Evolutionary conservation across 2,113 vertebrate genomes (phyloP).

Genomic region (Sterna hirundo): DNA sequence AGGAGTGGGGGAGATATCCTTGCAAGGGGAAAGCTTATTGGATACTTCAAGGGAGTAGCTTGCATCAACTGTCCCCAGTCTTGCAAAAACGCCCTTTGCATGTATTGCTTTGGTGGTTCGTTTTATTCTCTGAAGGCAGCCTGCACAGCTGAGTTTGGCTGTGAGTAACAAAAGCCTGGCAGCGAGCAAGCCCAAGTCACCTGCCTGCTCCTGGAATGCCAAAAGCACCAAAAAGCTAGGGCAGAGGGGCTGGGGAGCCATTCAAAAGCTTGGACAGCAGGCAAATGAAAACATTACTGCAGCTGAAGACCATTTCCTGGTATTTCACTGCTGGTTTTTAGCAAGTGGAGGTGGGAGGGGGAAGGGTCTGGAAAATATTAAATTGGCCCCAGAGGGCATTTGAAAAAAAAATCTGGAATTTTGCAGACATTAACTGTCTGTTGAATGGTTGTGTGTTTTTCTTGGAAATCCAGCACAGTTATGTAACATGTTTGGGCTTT

Average conservation of each 20-base stretch:
- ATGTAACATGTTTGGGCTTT: neutral
- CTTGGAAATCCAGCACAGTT: slow-evolving; percentile 1
- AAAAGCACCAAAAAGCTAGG: neutral
- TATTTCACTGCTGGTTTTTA: slow-evolving; percentile 33
- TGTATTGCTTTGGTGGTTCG: rapidly evolving
- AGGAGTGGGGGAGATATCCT: neutral
- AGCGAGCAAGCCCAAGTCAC: neutral
- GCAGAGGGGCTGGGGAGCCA: neutral
- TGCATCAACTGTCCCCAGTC: neutral
- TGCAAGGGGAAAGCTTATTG: neutral
- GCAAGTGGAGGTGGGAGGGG: neutral
- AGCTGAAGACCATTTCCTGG: slow-evolving; percentile 50
- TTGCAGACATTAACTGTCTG: neutral
- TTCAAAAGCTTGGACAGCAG: neutral
- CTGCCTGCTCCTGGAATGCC: neutral
- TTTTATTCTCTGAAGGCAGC: neutral
- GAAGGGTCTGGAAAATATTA: slow-evolving; percentile 48
- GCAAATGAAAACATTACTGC: slow-evolving; percentile 24
- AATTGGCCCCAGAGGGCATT: slow-evolving; percentile 4
- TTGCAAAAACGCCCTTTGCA: neutral
- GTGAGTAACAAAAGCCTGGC: neutral
- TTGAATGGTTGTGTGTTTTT: neutral
- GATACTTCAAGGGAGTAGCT: neutral
- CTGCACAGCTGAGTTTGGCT: neutral
- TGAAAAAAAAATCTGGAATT: neutral